Evolutionary conservation across 2,888 invertebrate genomes (phyloP).

Genomic region (Phengaris arion): DNA sequence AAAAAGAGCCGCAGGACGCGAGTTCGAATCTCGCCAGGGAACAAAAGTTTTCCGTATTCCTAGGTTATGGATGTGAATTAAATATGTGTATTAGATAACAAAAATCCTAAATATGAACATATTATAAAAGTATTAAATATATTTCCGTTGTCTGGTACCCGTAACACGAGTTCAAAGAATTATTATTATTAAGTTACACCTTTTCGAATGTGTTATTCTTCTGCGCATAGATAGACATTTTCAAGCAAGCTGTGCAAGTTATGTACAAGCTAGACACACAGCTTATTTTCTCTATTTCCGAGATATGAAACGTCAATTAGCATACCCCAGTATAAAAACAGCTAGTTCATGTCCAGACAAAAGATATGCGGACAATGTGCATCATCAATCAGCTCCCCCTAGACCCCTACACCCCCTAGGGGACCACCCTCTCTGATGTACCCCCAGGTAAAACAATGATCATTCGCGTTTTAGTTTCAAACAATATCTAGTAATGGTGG

Average conservation of each 20-base stretch:
- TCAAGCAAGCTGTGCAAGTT: neutral
- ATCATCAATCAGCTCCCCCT: slow-evolving; percentile 67
- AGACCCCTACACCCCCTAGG: slow-evolving; percentile 41
- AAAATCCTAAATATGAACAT: too few species aligned
- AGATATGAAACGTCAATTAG: slow-evolving; percentile 16
- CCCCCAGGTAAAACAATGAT: slow-evolving; percentile 36
- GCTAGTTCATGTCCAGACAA: slow-evolving; percentile 61
- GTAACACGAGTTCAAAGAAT: too few species aligned
- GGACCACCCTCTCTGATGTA: slow-evolving; percentile 26
- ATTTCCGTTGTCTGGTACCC: too few species aligned
- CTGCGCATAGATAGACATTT: neutral
- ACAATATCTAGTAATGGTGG: slow-evolving; percentile 8
- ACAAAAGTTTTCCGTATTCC: too few species aligned
- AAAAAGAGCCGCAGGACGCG: too few species aligned
- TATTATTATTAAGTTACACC: too few species aligned
- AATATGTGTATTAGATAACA: too few species aligned
- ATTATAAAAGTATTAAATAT: too few species aligned
- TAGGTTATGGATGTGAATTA: too few species aligned
- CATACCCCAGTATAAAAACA: slow-evolving; percentile 49
- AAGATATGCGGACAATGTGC: slow-evolving; percentile 61
- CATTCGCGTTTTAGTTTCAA: slow-evolving; percentile 31
- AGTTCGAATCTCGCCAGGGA: too few species aligned
- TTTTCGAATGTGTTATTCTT: too few species aligned
- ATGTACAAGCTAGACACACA: neutral
- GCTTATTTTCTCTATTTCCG: slow-evolving; percentile 13